A percentile compares a stretch with the other conserved stretches of the same genome.
These are phyloP conservation scores for Eurosta solidaginis DNA, from an alignment of 1,140 invertebrate genomes.

Conservation along the genomic window DNA sequence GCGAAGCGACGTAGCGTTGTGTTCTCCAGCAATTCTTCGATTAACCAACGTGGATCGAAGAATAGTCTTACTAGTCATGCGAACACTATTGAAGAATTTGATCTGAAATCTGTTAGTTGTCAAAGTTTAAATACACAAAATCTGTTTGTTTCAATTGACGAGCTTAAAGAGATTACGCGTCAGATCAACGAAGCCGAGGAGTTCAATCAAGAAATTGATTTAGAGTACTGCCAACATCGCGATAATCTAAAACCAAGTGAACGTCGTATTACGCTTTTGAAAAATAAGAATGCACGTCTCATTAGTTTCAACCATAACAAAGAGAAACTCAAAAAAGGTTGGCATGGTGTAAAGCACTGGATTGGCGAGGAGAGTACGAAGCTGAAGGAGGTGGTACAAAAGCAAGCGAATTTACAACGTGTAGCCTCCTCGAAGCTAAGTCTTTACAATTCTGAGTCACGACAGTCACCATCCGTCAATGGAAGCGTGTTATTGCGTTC, in stretches of 20 bases:
- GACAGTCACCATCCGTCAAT: slow-evolving; percentile 28
- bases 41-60: slow-evolving; percentile 39
- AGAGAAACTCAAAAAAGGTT: slow-evolving; percentile 62
- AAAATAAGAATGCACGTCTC: slow-evolving; percentile 54
- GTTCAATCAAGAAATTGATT: slow-evolving; percentile 51
- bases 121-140: slow-evolving; percentile 54
- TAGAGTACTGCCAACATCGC: slow-evolving; percentile 56
- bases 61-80: slow-evolving; percentile 39
- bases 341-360: slow-evolving; percentile 63
- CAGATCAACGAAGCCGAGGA: slow-evolving; percentile 58
- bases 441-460: slow-evolving; percentile 29
- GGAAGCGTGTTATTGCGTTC: slow-evolving; percentile 24
- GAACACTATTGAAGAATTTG: slow-evolving; percentile 45
- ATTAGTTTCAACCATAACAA: slow-evolving; percentile 59
- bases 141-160: slow-evolving; percentile 57
- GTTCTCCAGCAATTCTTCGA: slow-evolving; percentile 34
- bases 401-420: slow-evolving; percentile 61
- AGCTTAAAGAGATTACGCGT: slow-evolving; percentile 54
- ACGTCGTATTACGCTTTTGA: slow-evolving; percentile 52
- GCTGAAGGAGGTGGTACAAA: slow-evolving; percentile 61
- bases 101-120: slow-evolving; percentile 57
- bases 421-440: slow-evolving; percentile 54
- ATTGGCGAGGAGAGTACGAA: slow-evolving; percentile 61
- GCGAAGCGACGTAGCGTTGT: slow-evolving; percentile 31
- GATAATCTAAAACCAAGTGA: slow-evolving; percentile 55